phyloP scores from a whole-genome alignment of 2,113 vertebrate species.

The Pelecanus crispus region DNA sequence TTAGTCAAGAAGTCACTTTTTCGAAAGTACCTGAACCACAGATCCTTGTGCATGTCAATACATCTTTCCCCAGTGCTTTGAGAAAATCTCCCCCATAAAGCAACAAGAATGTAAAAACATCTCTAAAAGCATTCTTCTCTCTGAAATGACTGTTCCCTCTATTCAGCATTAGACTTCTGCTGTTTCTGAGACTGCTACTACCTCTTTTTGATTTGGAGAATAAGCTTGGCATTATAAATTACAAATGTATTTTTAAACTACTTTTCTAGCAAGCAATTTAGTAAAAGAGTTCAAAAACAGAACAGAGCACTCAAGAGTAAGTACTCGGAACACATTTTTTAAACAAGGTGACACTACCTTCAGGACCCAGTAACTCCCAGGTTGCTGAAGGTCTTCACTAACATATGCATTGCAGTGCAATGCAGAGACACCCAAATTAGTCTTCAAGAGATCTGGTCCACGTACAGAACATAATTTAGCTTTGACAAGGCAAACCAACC shows the following conservation, averaged over 20 bases:
- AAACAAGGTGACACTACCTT: neutral
- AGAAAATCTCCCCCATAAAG: neutral
- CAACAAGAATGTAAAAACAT: neutral
- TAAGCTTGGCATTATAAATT: neutral
- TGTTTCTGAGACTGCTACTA: neutral
- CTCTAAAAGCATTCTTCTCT: neutral
- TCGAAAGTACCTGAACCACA: neutral
- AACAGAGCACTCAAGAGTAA: neutral
- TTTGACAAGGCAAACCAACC: neutral
- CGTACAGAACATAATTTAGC: neutral
- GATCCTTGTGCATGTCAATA: neutral
- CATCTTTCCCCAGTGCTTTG: neutral
- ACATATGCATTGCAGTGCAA: neutral
- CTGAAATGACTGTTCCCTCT: neutral
- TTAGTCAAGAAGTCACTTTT: neutral
- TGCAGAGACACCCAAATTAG: neutral
- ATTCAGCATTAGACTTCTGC: neutral
- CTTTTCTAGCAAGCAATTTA: neutral
- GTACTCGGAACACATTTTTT: neutral
- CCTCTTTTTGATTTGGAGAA: neutral
- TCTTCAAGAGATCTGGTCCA: neutral
- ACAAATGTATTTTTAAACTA: neutral
- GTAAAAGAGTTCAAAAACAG: neutral
- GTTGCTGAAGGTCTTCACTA: neutral
- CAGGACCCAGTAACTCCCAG: neutral